Percentiles rank a stretch among this genome's conserved stretches.
Evolutionary conservation across 2,888 invertebrate species (phyloP).

Genomic region (Eugnorisma glareosa): DNA sequence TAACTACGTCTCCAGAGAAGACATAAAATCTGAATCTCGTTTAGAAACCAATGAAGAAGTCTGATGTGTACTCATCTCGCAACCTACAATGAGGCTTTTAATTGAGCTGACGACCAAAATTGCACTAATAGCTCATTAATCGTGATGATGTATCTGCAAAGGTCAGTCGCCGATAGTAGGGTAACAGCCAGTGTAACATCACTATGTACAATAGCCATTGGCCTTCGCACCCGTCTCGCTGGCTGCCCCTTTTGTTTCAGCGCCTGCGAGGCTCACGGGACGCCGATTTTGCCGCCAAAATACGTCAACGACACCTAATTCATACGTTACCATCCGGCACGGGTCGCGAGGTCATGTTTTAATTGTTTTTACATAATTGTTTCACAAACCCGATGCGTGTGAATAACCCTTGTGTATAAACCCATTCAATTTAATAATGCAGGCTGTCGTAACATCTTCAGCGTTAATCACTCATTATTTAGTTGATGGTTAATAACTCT

Average conservation of each 20-base stretch:
- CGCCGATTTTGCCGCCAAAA: constrained; percentile 68
- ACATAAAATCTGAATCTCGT: constrained; percentile 14
- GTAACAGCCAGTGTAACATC: constrained; percentile 73
- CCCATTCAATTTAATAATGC: constrained; percentile 69
- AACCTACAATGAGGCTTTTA: constrained; percentile 23
- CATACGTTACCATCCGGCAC: constrained; percentile 77
- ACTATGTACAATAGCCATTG: constrained; percentile 79
- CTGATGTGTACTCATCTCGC: neutral
- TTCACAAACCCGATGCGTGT: constrained; percentile 80
- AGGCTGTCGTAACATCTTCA: constrained; percentile 69
- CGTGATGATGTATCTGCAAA: constrained; percentile 70
- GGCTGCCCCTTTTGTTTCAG: constrained; percentile 87
- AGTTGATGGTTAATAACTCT: constrained; percentile 63
- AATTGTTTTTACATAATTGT: constrained; percentile 88
- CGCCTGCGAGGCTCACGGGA: constrained; percentile 66
- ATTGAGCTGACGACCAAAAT: constrained; percentile 41
- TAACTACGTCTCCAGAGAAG: neutral
- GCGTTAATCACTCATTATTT: constrained; percentile 66
- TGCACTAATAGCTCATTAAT: constrained; percentile 68
- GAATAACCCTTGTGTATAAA: constrained; percentile 81
- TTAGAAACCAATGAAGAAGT: constrained; percentile 4
- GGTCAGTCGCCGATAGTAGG: constrained; percentile 84
- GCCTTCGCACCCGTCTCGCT: constrained; percentile 88
- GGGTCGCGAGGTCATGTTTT: constrained; percentile 84
- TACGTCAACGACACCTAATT: constrained; percentile 84